Percentiles rank a stretch among this genome's conserved stretches.
Evolutionary conservation across 2,113 vertebrate species (phyloP).

Genomic region (Vicugna pacos): DNA sequence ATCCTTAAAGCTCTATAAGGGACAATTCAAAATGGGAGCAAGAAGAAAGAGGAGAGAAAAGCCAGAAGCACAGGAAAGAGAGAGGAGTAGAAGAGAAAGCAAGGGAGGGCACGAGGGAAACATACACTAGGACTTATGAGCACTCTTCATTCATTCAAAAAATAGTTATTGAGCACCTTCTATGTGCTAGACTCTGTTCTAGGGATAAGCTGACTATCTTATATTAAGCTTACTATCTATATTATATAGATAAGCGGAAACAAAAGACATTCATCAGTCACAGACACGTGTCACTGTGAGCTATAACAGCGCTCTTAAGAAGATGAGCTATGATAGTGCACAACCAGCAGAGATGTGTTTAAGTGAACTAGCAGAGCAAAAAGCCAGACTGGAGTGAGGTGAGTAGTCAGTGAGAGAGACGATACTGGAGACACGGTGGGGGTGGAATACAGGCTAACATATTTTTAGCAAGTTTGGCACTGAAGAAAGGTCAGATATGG

Average conservation of each 20-base stretch:
- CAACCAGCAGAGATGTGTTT: background rate
- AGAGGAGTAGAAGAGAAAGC: background rate
- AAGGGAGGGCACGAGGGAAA: background rate
- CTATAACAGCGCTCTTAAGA: background rate
- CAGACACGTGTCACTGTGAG: background rate
- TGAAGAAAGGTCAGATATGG: background rate
- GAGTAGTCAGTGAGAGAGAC: background rate
- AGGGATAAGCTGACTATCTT: background rate
- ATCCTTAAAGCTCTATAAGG: background rate
- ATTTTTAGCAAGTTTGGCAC: background rate
- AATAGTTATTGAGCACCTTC: background rate
- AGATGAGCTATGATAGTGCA: rapidly evolving
- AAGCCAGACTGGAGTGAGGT: background rate
- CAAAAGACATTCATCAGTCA: background rate
- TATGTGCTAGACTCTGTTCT: background rate
- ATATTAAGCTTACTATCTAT: no score
- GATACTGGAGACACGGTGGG: background rate
- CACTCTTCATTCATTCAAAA: background rate
- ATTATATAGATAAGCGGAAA: background rate
- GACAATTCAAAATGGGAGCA: background rate
- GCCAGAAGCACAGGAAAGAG: background rate
- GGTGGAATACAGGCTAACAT: background rate
- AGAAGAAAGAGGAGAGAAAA: background rate
- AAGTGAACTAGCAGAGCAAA: background rate
- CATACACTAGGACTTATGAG: background rate